Evolutionary conservation across 2,797 vertebrate species (phyloP).

Genomic region (Typhlichthys subterraneus): DNA sequence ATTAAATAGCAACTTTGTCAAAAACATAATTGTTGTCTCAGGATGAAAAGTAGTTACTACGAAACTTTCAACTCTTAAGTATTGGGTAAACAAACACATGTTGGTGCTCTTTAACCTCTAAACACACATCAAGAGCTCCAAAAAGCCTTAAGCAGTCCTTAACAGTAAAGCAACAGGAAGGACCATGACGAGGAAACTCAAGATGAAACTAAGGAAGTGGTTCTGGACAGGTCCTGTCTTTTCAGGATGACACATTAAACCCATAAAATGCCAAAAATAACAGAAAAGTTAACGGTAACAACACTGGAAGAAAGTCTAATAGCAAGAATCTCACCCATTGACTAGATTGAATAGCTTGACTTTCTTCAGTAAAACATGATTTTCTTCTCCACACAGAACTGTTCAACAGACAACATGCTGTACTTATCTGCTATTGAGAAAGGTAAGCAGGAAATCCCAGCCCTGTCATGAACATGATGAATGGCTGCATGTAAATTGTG

Average conservation of each 20-base stretch:
- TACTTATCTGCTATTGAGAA: slow-evolving; percentile 40
- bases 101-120: slow-evolving; percentile 40
- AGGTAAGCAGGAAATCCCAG: slow-evolving; percentile 34
- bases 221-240: background rate
- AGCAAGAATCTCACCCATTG: background rate
- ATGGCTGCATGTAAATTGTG: slow-evolving; percentile 37
- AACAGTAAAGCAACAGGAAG: slow-evolving; percentile 26
- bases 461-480: slow-evolving; percentile 44
- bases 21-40: background rate
- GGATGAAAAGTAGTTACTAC: background rate
- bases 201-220: slow-evolving; percentile 7
- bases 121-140: slow-evolving; percentile 19
- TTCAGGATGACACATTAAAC: too few species aligned
- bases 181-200: slow-evolving; percentile 14
- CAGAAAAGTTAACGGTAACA: background rate
- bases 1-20: too few species aligned
- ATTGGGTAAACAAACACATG: slow-evolving; percentile 38
- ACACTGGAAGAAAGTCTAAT: background rate
- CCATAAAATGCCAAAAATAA: background rate
- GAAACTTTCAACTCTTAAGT: slow-evolving; percentile 31
- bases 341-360: too few species aligned
- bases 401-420: background rate
- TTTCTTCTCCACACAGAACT: slow-evolving; percentile 7
- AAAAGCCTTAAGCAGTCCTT: slow-evolving; percentile 15
- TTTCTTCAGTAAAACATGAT: background rate